Evolutionary conservation across 2,113 vertebrate genomes (phyloP), one percentile per base, ranked within the genome.

Genomic region (Thunnus maccoyii): DNA sequence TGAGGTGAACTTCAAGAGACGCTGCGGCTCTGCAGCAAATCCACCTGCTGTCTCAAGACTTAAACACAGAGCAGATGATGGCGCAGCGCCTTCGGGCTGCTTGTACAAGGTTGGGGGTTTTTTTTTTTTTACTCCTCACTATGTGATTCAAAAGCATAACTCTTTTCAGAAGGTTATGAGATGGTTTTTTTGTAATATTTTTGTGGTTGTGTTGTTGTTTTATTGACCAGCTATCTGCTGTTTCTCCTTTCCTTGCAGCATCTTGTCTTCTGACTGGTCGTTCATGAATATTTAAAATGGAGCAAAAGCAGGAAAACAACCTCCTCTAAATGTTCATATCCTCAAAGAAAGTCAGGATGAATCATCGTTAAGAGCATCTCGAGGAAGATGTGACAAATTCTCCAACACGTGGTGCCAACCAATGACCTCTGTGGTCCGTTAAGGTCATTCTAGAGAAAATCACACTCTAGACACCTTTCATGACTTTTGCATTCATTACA

Each of bases 1-100:
- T 62, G 67, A 85, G 75, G 67, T 74, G 63, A 67, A 80, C 82
- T 86, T 79, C 58, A 82, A 81, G 68, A 72, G 79, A 63, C 69
- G 71, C 67, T 57, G 27, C 4, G 27, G 2, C 27, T 30, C 62
- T 3, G 75, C 65, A 25, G 57, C 82, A 52, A 47, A 77, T 70
- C 81, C 76, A 67, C 27, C 61, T 64, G 55, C 78, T 13, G 62
- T 72, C n/a, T 69, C 16, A n/a, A 27, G 57, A 81, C 70, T 65
- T 82, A 63, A 57, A 72, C 52, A 65, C 74, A 20, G 67, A 76
- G 76, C 72, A 83, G 80, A 58, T 47, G 76, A 76, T 25, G 32
- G 80, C 51, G 30, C 18, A 18, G 32, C 50, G 56, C 82, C 70
- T 51, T 25, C 13, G 25, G 25, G 69, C 48, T 67, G 64, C 55